Conservation (phyloP, 2,888 invertebrate genomes). For the Macrosiphum euphorbiae region DNA sequence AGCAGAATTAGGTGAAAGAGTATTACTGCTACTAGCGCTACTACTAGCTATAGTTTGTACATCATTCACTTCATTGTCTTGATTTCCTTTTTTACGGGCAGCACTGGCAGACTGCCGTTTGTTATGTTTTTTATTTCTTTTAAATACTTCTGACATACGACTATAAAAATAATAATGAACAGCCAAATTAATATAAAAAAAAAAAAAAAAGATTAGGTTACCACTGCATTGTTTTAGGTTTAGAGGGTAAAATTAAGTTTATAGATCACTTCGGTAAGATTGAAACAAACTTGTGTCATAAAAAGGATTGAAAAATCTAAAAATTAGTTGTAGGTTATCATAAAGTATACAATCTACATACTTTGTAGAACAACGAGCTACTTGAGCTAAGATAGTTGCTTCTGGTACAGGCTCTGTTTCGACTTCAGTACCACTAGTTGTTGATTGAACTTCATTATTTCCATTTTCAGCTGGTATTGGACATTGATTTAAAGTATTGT, state of each 20-base stretch:
- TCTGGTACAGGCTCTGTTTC: constrained; percentile 32
- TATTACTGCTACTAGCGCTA: constrained; percentile 46
- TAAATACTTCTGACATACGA: constrained; percentile 61
- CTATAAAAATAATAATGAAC: background rate
- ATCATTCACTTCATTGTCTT: constrained; percentile 53
- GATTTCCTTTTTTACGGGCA: constrained; percentile 61
- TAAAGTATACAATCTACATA: constrained; percentile 5
- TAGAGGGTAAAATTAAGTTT: background rate
- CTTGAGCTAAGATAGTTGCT: constrained; percentile 56
- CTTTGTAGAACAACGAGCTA: constrained; percentile 53
- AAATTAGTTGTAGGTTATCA: background rate
- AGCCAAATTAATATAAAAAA: too few species aligned
- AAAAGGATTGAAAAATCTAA: background rate
- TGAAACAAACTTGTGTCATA: background rate
- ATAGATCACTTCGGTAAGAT: background rate
- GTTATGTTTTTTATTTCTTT: constrained; percentile 60
- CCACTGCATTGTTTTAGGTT: background rate
- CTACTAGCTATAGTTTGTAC: constrained; percentile 38
- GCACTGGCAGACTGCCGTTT: constrained; percentile 54
- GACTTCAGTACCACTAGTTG: constrained; percentile 11
- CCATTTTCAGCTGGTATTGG: constrained; percentile 32
- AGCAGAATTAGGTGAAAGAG: constrained; percentile 45
- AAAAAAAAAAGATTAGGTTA: background rate
- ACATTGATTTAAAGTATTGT: constrained; percentile 25
- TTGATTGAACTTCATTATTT: constrained; percentile 45